These are phyloP conservation scores for Limnephilus auricula DNA, from an alignment of 2,888 invertebrate species.

Conservation along the genomic window DNA sequence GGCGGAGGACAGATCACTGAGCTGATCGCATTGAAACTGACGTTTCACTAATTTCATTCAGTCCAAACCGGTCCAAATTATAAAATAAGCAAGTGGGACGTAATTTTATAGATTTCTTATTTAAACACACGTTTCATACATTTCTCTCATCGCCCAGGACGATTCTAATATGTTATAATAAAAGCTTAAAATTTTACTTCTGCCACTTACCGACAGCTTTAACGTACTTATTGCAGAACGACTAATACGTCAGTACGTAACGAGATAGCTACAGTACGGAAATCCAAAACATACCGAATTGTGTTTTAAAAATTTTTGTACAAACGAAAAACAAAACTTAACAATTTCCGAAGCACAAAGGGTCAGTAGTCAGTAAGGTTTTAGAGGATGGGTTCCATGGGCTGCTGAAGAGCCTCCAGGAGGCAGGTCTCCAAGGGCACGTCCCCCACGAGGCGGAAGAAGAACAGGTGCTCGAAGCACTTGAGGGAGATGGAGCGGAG, in stretches of 20 bases:
- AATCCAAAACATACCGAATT: not conserved
- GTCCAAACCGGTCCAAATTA: not conserved
- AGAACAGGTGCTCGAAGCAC: slow-evolving; percentile 96
- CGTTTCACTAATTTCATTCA: not conserved
- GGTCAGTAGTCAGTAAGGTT: slow-evolving; percentile 1
- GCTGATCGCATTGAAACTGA: not conserved
- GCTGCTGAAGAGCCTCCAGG: slow-evolving; percentile 87
- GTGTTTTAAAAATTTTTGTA: slow-evolving; percentile 21
- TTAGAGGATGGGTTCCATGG: slow-evolving; percentile 69
- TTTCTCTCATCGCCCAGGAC: not conserved
- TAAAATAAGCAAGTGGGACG: not conserved
- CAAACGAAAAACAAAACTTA: slow-evolving; percentile 42
- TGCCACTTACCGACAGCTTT: not conserved
- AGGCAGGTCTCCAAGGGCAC: slow-evolving; percentile 91
- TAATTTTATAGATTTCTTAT: not conserved
- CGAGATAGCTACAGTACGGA: not conserved
- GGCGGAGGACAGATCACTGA: not conserved
- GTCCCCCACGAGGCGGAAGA: slow-evolving; percentile 94
- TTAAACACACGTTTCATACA: not conserved
- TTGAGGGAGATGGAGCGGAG: slow-evolving; percentile 94
- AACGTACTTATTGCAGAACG: not conserved
- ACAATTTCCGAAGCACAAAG: slow-evolving; percentile 21
- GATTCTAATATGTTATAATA: not conserved
- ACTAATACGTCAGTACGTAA: not conserved
- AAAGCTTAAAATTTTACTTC: not conserved